Evolutionary conservation across 2,797 vertebrate genomes (phyloP).

Genomic region (Sebastolobus altivelis): DNA sequence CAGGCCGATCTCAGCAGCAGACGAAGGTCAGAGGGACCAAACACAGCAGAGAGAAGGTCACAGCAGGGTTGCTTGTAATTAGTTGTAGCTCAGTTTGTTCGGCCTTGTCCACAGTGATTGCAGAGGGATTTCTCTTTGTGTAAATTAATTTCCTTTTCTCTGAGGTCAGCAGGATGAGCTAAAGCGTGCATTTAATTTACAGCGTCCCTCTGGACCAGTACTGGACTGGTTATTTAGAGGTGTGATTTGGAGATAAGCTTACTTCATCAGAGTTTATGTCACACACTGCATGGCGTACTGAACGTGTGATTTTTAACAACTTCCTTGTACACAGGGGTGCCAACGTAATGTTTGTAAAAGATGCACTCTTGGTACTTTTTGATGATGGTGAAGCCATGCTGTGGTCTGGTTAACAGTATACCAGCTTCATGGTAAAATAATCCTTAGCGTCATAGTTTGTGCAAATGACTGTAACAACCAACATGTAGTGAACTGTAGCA

Average conservation of each 20-base stretch:
- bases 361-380: not conserved
- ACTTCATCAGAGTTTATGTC: not conserved
- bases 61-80: constrained; percentile 32
- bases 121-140: constrained; percentile 40
- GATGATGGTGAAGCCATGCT: not conserved
- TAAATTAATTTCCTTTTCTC: constrained; percentile 32
- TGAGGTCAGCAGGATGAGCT: constrained; percentile 7
- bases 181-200: not conserved
- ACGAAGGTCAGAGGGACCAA: constrained; percentile 27
- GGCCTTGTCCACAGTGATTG: constrained; percentile 25
- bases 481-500: not conserved
- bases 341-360: not conserved
- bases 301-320: not conserved
- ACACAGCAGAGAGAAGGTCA: constrained; percentile 7
- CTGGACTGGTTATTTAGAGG: not conserved
- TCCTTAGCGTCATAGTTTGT: too few species aligned
- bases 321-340: not conserved
- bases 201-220: not conserved
- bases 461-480: not conserved
- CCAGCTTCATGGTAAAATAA: not conserved
- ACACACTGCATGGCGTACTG: not conserved
- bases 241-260: not conserved
- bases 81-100: constrained; percentile 30
- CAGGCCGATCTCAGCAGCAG: not conserved
- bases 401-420: not conserved